phyloP scores from a whole-genome alignment of 2,113 vertebrate genomes.

The Orientallactaga bullata region DNA sequence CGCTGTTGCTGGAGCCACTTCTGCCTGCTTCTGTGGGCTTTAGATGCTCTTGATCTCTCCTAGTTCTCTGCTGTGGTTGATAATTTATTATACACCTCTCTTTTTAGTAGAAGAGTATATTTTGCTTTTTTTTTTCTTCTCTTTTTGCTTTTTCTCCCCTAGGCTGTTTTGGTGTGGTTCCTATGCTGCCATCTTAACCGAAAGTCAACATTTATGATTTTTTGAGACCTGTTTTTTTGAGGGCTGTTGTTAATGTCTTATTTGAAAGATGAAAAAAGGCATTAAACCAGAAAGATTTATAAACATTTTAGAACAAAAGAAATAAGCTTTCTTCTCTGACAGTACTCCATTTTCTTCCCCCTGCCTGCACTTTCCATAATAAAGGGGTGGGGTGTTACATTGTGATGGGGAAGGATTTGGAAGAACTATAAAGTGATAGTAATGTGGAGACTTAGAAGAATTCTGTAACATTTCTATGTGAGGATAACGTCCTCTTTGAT shows the following conservation, averaged over 20 bases:
- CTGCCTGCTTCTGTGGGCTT: too few species aligned
- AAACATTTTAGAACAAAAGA: slow-evolving; percentile 14
- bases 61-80: too few species aligned
- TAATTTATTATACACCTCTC: too few species aligned
- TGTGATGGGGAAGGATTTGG: neutral
- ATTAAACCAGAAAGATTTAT: neutral
- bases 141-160: too few species aligned
- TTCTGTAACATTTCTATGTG: neutral
- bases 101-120: too few species aligned
- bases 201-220: too few species aligned
- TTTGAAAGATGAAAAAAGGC: slow-evolving; percentile 27
- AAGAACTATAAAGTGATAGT: neutral
- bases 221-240: neutral
- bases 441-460: neutral
- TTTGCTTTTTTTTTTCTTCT: too few species aligned
- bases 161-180: too few species aligned
- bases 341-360: neutral
- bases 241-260: neutral
- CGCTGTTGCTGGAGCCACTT: too few species aligned
- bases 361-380: neutral
- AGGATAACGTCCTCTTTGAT: neutral
- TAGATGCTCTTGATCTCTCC: too few species aligned
- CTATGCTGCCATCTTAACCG: too few species aligned
- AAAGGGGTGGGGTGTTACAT: neutral
- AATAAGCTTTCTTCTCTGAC: neutral